phyloP scores from a whole-genome alignment of 2,888 invertebrate genomes.

The Lithophane ornitopus region DNA sequence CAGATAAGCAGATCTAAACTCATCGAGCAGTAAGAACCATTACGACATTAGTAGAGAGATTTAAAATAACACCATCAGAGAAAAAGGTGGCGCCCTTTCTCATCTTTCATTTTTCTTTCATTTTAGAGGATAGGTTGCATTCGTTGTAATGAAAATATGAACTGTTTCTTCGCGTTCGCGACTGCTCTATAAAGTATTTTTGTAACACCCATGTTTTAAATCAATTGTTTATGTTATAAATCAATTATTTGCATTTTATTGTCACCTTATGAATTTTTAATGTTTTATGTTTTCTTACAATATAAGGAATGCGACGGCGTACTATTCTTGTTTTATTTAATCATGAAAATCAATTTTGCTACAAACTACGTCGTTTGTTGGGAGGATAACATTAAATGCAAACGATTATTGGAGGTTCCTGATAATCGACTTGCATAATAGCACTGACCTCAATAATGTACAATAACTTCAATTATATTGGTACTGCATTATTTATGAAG shows the following conservation, averaged over 20 bases:
- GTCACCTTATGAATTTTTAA: slow-evolving; percentile 59
- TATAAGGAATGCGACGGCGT: slow-evolving; percentile 90
- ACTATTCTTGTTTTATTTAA: slow-evolving; percentile 79
- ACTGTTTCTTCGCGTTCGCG: slow-evolving; percentile 32
- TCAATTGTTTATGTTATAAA: slow-evolving; percentile 49
- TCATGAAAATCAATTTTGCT: neutral
- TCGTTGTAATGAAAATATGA: slow-evolving; percentile 85
- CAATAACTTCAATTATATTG: slow-evolving; percentile 49
- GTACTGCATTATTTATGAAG: slow-evolving; percentile 61
- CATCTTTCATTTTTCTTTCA: slow-evolving; percentile 80
- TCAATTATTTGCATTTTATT: slow-evolving; percentile 63
- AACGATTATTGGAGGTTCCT: slow-evolving; percentile 34
- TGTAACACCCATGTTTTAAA: slow-evolving; percentile 52
- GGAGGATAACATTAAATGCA: slow-evolving; percentile 38
- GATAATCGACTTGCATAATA: slow-evolving; percentile 57
- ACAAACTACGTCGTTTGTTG: slow-evolving; percentile 1
- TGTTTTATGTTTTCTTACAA: slow-evolving; percentile 86
- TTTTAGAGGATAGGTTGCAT: slow-evolving; percentile 88
- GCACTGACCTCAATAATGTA: slow-evolving; percentile 63
- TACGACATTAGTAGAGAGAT: slow-evolving; percentile 79
- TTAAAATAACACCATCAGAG: slow-evolving; percentile 76
- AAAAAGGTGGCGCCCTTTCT: slow-evolving; percentile 82
- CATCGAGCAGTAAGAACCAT: slow-evolving; percentile 80
- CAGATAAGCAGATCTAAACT: slow-evolving; percentile 73
- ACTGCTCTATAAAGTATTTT: slow-evolving; percentile 48